Evolutionary conservation across 2,797 vertebrate species (phyloP).

Genomic region (Anas acuta): DNA sequence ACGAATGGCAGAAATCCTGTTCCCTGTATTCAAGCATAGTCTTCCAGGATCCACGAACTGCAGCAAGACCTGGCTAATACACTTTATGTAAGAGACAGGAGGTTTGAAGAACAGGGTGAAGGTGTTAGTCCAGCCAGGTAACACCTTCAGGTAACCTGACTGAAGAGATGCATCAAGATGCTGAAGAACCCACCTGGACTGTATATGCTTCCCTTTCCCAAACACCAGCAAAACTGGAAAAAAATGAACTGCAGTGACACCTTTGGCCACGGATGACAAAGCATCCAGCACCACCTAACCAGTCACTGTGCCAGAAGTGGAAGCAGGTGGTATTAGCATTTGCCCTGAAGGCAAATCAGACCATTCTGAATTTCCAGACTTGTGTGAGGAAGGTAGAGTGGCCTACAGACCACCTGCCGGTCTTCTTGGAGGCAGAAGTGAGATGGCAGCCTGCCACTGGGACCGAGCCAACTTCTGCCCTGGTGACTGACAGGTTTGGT

Average conservation of each 20-base stretch:
- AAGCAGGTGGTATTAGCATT: conserved; percentile 3
- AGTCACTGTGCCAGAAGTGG: background rate
- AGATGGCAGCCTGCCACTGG: conserved; percentile 4
- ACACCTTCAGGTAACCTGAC: background rate
- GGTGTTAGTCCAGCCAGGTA: background rate
- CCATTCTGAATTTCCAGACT: conserved; percentile 27
- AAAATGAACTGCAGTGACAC: background rate
- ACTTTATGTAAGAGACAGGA: background rate
- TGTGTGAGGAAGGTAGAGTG: background rate
- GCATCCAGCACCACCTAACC: background rate
- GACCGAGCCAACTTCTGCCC: conserved; percentile 41
- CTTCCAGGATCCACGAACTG: background rate
- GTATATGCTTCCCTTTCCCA: background rate
- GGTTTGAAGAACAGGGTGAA: background rate
- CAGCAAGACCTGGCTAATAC: background rate
- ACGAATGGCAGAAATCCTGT: background rate
- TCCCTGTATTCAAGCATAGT: rapidly evolving
- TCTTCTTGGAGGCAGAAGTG: background rate
- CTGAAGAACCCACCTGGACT: background rate
- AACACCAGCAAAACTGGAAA: background rate
- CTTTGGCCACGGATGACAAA: background rate
- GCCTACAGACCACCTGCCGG: conserved; percentile 7
- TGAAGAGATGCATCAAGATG: background rate
- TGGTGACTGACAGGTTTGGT: conserved; percentile 48
- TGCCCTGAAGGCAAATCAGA: background rate